Percentiles rank a stretch among this genome's conserved stretches.
phyloP scores from a whole-genome alignment of 2,113 vertebrate genomes.

The Azemiops feae region DNA sequence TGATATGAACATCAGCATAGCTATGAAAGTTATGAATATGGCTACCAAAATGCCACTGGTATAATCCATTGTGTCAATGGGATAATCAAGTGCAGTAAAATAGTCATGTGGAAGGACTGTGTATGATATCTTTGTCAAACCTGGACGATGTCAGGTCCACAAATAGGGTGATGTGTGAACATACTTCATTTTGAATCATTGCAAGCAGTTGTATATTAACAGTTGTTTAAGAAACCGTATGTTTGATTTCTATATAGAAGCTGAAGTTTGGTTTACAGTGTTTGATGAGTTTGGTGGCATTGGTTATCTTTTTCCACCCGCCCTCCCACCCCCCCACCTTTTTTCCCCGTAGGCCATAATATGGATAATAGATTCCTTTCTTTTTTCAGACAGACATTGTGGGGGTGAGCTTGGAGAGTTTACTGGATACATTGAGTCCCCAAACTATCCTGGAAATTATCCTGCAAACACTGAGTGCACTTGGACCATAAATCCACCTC shows the following conservation, averaged over 20 bases:
- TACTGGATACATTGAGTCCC: conserved; percentile 94
- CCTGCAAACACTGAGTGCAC: conserved; percentile 93
- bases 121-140: neutral
- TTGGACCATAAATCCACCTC: conserved; percentile 92
- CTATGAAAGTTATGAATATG: neutral
- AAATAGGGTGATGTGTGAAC: neutral
- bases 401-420: conserved; percentile 94
- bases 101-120: neutral
- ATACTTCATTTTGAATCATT: neutral
- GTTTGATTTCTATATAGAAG: neutral
- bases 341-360: neutral
- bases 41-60: neutral
- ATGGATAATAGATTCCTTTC: conserved; percentile 22
- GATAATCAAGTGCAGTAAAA: neutral
- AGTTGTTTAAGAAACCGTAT: neutral
- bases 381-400: conserved; percentile 86
- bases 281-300: neutral
- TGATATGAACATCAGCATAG: neutral
- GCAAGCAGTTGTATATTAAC: neutral
- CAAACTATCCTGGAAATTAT: conserved; percentile 97
- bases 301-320: neutral
- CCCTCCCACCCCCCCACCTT: neutral
- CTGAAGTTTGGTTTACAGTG: neutral
- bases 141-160: neutral
- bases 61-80: neutral